A percentile compares a stretch with the other conserved stretches of the same genome.
These are phyloP conservation scores for Vombatus ursinus DNA, from an alignment of 2,113 vertebrate genomes.

Conservation along the genomic window DNA sequence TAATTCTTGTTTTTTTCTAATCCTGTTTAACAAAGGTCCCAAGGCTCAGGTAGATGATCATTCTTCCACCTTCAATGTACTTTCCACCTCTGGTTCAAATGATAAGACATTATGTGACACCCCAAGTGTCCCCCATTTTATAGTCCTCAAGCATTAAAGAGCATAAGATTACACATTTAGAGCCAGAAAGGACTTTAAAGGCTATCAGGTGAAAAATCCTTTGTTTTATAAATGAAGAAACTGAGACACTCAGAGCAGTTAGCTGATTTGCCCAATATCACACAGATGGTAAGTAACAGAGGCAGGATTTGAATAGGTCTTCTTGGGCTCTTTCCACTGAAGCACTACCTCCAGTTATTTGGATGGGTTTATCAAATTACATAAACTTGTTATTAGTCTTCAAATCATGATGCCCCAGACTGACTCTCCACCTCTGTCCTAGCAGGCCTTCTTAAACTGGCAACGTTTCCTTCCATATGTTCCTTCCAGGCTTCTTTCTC, in stretches of 20 bases:
- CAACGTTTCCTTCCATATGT: not conserved
- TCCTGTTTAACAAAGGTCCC: not conserved
- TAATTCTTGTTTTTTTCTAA: not conserved
- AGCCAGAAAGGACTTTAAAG: not conserved
- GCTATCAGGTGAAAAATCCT: not conserved
- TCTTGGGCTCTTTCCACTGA: not conserved
- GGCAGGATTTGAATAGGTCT: too few relatives aligned
- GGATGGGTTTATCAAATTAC: not conserved
- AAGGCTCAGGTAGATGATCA: not conserved
- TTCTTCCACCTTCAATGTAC: not conserved
- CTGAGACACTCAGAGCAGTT: not conserved
- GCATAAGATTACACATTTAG: not conserved
- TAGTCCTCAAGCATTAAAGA: not conserved
- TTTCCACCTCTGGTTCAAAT: not conserved
- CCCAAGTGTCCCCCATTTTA: not conserved
- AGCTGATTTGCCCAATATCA: not conserved
- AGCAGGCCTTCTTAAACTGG: not conserved
- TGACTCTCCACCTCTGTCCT: not conserved
- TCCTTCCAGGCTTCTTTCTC: not conserved
- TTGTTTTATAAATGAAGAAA: not conserved
- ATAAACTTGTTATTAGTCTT: not conserved
- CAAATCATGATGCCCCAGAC: not conserved
- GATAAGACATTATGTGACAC: not conserved
- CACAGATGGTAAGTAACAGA: not conserved
- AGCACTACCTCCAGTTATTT: not conserved